Percentiles rank a stretch among this genome's conserved stretches.
phyloP scores from a whole-genome alignment of 2,797 vertebrate species.

The Odontamblyopus rebecca region DNA sequence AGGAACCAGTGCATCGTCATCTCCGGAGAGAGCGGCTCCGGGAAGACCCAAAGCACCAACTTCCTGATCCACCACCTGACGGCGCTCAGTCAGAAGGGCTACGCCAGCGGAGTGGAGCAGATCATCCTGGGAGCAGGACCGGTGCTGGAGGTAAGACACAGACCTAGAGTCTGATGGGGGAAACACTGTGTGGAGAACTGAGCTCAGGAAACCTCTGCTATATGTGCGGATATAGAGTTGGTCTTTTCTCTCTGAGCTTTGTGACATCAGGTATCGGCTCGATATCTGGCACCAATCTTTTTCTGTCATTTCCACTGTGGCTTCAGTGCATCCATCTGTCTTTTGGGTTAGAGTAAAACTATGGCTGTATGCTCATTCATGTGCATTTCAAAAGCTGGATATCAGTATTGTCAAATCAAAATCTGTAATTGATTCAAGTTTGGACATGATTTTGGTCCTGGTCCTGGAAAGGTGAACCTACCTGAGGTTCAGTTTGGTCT shows the following conservation, averaged over 20 bases:
- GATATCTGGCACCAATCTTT: no score
- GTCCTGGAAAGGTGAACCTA: background rate
- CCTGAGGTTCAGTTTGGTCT: background rate
- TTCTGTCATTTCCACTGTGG: no score
- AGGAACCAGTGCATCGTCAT: conserved; percentile 98
- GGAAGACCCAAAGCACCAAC: conserved; percentile 99
- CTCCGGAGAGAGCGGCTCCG: conserved; percentile 97
- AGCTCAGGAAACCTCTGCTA: no score
- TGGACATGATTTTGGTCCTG: background rate
- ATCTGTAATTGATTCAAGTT: background rate
- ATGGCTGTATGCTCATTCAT: no score
- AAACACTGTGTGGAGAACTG: background rate
- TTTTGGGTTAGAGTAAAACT: no score
- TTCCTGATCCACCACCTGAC: conserved; percentile 99
- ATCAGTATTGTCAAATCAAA: no score
- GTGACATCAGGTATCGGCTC: no score
- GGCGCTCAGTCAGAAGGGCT: conserved; percentile 98
- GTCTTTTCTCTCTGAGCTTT: background rate
- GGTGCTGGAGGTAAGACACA: conserved; percentile 89
- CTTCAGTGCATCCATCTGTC: no score
- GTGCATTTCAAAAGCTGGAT: background rate
- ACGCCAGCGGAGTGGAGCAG: conserved; percentile 98
- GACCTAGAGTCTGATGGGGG: background rate
- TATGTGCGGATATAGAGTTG: no score
- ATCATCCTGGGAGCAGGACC: conserved; percentile 98